These are phyloP conservation scores for Hyperopisus bebe DNA, from an alignment of 2,113 vertebrate species.

Conservation along the genomic window DNA sequence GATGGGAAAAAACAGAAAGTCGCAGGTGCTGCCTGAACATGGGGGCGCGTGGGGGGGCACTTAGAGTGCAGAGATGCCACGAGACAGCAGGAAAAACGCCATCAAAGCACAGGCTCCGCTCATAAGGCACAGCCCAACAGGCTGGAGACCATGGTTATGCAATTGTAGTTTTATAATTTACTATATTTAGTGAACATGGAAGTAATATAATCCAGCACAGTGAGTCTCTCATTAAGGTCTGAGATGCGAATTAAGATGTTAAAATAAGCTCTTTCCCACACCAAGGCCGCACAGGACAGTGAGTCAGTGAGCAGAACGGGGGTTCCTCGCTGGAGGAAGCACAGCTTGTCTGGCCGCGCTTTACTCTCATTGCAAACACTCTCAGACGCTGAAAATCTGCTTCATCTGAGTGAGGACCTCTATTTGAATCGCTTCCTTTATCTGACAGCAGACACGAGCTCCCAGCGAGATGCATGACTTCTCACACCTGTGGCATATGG, in stretches of 20 bases:
- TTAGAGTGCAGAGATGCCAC: neutral
- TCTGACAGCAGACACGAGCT: neutral
- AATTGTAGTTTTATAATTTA: neutral
- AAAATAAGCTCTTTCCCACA: neutral
- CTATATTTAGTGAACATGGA: neutral
- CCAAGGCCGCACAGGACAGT: neutral
- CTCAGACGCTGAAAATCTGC: neutral
- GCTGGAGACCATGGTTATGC: neutral
- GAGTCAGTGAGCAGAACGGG: neutral
- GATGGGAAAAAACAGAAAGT: neutral
- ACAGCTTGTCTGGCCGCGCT: neutral
- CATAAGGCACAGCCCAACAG: neutral
- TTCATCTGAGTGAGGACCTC: neutral
- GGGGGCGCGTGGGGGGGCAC: neutral
- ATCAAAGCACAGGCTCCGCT: neutral
- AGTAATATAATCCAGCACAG: neutral
- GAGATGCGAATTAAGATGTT: neutral
- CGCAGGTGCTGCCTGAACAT: neutral
- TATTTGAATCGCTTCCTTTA: neutral
- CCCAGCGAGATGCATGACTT: neutral
- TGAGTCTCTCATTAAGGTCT: neutral
- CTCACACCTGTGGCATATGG: neutral
- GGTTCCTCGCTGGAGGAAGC: neutral
- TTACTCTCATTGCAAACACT: neutral
- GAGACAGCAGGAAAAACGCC: neutral